Base-by-base conservation (phyloP, 2,797 vertebrate genomes). In the Chelon labrosus region DNA sequence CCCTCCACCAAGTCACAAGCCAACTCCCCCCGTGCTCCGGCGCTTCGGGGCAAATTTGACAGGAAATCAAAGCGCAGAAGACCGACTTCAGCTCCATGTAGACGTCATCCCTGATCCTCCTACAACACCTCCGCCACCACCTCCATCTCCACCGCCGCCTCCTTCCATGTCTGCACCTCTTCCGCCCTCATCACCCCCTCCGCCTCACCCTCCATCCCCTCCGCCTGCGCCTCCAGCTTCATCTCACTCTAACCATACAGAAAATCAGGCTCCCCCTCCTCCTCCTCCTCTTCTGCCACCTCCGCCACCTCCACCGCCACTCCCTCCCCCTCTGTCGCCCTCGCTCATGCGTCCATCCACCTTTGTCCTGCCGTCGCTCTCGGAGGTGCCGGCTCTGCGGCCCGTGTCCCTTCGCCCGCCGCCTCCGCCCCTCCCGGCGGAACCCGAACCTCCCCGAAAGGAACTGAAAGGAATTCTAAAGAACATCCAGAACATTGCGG, bases 401-500 rank as follows among this genome's bases (percentile, higher is more conserved):
- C 89, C 94, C 0, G 85, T 93, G 10, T 91, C 93, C 35, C 91
- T 92, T 13, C 91, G 93, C 1, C 73, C 78, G 0, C 57, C 80
- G 0, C 91, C 85, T 0, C 88, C 81, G 0, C 90, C 90, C 0
- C 47, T 86, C 7, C 80, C 88, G 0, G 0, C 63, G 0, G 91
- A 93, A 4, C 88, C 84, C 0, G 78, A 90, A 59, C 79, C 80
- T 57, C 93, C 95, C 10, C 93, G 83, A n/a, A 94, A 90, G 83
- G 95, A 97, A 85, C 92, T 95, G 47, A 99, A 97, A 84, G 96
- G 97, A 60, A 97, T 99, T 76, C 94, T 99, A 49, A 98, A 95
- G 88, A 98, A 96, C 89, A 94, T 98, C 85, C 96, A 96, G 72
- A 99, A 99, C 73, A 93, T 99, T 75, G 97, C 97, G 0, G 97